These are phyloP conservation scores for Patella depressa DNA, from an alignment of 2,888 invertebrate species.

Conservation along the genomic window DNA sequence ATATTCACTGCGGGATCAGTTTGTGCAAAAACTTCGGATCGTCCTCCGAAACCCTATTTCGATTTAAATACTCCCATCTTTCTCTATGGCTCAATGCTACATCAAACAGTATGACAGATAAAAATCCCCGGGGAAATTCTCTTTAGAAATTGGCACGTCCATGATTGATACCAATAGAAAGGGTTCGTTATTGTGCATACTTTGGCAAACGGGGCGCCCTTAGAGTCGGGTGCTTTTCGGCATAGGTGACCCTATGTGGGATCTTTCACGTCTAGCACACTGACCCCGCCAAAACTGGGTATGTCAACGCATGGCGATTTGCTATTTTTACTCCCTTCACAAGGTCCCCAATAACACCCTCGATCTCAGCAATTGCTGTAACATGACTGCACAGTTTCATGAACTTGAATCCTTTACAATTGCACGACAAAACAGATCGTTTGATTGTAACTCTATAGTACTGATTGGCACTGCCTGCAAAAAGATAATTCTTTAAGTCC, in stretches of 20 bases:
- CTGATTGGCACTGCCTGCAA: neutral
- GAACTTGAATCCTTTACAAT: neutral
- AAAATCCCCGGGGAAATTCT: neutral
- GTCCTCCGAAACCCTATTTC: neutral
- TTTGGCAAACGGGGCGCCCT: neutral
- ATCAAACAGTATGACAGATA: neutral
- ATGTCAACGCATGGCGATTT: neutral
- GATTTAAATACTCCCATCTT: neutral
- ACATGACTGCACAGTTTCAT: neutral
- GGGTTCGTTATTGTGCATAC: conserved; percentile 2
- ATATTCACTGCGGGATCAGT: too few species aligned
- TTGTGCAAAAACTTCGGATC: too few species aligned
- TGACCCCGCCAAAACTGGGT: neutral
- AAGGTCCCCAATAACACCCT: neutral
- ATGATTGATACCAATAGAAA: neutral
- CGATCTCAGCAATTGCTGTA: neutral
- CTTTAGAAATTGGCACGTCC: neutral
- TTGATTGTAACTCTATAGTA: neutral
- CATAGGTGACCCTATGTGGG: neutral
- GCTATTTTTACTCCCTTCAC: neutral
- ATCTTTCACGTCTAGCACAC: neutral
- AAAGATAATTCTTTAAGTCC: neutral
- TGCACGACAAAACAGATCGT: neutral
- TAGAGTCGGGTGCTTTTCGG: neutral
- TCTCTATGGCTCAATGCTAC: neutral